Evolutionary conservation across 2,113 vertebrate genomes (phyloP), one percentile per base, ranked within the genome.

Genomic region (Lepidothrix coronata): DNA sequence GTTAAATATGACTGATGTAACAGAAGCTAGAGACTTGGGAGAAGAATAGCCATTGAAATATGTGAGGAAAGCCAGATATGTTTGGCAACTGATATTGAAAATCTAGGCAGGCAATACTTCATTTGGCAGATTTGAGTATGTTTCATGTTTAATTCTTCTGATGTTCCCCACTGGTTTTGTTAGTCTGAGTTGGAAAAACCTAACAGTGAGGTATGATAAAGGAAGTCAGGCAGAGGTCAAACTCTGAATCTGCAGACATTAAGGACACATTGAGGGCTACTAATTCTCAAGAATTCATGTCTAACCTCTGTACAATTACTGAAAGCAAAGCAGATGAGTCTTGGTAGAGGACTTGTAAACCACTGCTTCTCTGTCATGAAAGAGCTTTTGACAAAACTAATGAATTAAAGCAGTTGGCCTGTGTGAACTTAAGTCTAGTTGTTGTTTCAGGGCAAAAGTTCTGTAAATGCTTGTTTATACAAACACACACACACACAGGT

Each of bases 1-100:
- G 79, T 93, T 93, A 95, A 94, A 93, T 88, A 72, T 2, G 3
- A 80, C n/a, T 61, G 66, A 90, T 80, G 30, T 11, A 81, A 88
- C 19, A 75, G 91, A 94, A 93, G 39, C 57, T 86, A 59, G 73
- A 63, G 44, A 57, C 39, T 76, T 88, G 22, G 59, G 55, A 70
- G 89, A 91, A 77, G 46, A 93, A n/a, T 51, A 89, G 28, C 46
- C 41, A 25, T 74, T 81, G 61, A 41, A 95, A 88, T 35, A 83
- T 23, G 46, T 44, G 27, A 89, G 14, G 14, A 70, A 73, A 93
- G 33, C 6, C 54, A 80, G 28, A 74, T 61, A 71, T 49, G 6
- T 85, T 82, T 91, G 62, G 49, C 79, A 93, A 61, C 25, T 10
- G 37, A 44, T 75, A 72, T 2, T 75, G 31, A 67, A 85, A 75